phyloP scores from a whole-genome alignment of 1,140 invertebrate genomes.

The Melipona quadrifasciata region DNA sequence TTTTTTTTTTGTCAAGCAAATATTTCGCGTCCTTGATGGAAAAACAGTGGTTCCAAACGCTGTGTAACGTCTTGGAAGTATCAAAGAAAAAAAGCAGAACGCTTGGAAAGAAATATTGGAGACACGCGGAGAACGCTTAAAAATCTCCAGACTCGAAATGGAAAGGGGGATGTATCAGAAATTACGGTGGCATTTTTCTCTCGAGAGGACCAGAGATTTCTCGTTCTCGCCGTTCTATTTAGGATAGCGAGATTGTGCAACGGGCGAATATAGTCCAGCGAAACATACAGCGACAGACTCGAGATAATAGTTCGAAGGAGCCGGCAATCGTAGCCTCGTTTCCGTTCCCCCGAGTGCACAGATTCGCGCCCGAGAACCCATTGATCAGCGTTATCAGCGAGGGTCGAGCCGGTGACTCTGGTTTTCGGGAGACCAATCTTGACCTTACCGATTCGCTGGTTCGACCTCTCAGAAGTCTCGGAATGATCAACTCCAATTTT shows the following conservation, averaged over 20 bases:
- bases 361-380: constrained; percentile 14
- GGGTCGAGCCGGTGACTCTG: constrained; percentile 4
- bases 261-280: neutral
- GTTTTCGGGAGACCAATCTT: neutral
- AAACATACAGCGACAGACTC: constrained; percentile 5
- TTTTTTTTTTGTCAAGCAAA: too few relatives aligned
- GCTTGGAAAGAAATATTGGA: too few relatives aligned
- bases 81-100: too few relatives aligned
- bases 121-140: neutral
- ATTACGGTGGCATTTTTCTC: neutral
- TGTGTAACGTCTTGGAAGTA: too few relatives aligned
- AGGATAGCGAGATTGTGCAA: neutral
- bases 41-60: too few relatives aligned
- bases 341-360: constrained; percentile 3
- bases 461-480: too few relatives aligned
- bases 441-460: constrained; percentile 19
- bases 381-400: constrained; percentile 34
- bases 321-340: constrained; percentile 3
- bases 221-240: constrained; percentile 6
- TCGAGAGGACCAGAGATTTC: neutral
- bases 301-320: constrained; percentile 26
- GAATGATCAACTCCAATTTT: too few relatives aligned
- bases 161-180: neutral
- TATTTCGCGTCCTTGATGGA: too few relatives aligned
- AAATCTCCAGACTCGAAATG: neutral